Evolutionary conservation across 1,140 invertebrate genomes (phyloP).

Genomic region (Achatina immaculata): DNA sequence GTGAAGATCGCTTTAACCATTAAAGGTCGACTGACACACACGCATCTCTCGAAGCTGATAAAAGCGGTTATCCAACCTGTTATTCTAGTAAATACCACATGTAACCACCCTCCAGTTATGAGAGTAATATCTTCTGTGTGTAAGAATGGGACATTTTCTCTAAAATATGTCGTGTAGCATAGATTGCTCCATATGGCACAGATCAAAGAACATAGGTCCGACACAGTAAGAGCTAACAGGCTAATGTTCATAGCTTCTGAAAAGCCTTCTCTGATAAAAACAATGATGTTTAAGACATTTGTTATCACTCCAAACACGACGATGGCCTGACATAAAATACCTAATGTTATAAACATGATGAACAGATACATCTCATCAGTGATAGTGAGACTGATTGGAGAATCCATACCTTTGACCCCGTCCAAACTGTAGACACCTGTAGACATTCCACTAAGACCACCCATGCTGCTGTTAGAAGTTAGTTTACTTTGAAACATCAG

Average conservation of each 20-base stretch:
- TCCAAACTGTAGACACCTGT: too few relatives aligned
- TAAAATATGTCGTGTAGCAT: background rate
- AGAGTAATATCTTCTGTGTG: background rate
- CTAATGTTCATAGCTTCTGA: background rate
- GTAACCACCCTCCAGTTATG: background rate
- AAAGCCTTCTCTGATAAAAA: background rate
- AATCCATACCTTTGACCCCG: too few relatives aligned
- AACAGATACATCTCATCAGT: background rate
- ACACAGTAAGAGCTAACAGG: background rate
- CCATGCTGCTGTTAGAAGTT: too few relatives aligned
- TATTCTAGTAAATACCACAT: background rate
- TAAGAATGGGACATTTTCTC: background rate
- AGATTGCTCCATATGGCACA: background rate
- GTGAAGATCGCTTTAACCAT: constrained; percentile 16
- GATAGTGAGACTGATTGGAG: too few relatives aligned
- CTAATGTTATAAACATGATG: background rate
- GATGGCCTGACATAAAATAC: background rate
- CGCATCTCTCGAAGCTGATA: constrained; percentile 9
- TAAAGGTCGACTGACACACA: background rate
- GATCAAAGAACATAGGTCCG: background rate
- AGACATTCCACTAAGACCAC: too few relatives aligned
- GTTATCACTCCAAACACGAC: background rate
- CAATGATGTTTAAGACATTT: background rate
- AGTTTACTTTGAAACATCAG: too few relatives aligned
- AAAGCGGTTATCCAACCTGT: constrained; percentile 15